phyloP scores from a whole-genome alignment of 2,888 invertebrate species.

The Thymelicus acteon region DNA sequence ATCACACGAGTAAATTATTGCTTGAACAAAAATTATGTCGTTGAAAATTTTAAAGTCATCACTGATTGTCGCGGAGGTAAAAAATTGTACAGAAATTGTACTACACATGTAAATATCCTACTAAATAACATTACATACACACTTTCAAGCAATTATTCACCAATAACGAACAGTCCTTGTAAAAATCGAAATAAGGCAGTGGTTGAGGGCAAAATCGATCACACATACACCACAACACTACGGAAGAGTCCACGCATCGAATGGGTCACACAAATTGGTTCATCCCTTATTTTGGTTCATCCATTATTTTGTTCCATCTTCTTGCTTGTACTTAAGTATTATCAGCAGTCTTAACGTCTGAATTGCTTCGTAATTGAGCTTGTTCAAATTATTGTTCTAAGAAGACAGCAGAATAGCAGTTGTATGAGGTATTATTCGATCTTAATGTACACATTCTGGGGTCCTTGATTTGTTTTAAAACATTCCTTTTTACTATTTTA shows the following conservation, averaged over 20 bases:
- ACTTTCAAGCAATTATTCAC: slow-evolving; percentile 36
- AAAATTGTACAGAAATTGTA: slow-evolving; percentile 36
- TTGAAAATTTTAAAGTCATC: slow-evolving; percentile 27
- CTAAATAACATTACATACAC: slow-evolving; percentile 28
- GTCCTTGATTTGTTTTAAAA: not conserved
- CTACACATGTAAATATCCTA: slow-evolving; percentile 31
- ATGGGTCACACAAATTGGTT: not conserved
- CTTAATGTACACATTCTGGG: not conserved
- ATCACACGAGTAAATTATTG: slow-evolving; percentile 36
- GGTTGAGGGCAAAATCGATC: not conserved
- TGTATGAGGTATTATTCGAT: too few relatives aligned
- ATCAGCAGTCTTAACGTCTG: slow-evolving; percentile 11
- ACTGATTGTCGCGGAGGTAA: slow-evolving; percentile 23
- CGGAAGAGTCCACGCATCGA: slow-evolving; percentile 8
- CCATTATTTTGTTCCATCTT: too few relatives aligned
- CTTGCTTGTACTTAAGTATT: slow-evolving; percentile 14
- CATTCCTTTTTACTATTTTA: not conserved
- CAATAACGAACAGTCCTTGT: slow-evolving; percentile 28
- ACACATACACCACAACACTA: slow-evolving; percentile 32
- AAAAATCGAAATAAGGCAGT: slow-evolving; percentile 28
- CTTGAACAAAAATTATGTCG: slow-evolving; percentile 23
- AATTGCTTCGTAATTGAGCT: slow-evolving; percentile 20
- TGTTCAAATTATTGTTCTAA: slow-evolving; percentile 5
- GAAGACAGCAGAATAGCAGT: not conserved
- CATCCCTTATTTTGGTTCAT: not conserved